Conservation (phyloP, 2,113 vertebrate species). For the Menura novaehollandiae region DNA sequence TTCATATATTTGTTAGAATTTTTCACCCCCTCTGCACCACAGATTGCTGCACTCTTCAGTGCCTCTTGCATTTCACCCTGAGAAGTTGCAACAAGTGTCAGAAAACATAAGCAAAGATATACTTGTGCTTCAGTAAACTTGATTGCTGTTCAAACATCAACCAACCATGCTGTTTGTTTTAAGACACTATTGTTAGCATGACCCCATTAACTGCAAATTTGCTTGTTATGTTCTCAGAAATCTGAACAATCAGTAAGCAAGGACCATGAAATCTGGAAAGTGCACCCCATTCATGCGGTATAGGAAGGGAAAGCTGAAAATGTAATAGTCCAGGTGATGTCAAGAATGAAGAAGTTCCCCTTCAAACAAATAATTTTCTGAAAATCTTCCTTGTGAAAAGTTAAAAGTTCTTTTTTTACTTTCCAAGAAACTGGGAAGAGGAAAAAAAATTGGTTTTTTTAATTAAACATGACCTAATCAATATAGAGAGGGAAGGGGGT, state of each 20-base stretch:
- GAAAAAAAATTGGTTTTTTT: not conserved
- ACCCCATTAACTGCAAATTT: slow-evolving; percentile 36
- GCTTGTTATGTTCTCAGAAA: slow-evolving; percentile 10
- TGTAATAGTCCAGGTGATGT: not conserved
- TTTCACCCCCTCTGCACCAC: not conserved
- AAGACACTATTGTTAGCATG: slow-evolving; percentile 1
- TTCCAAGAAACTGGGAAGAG: not conserved
- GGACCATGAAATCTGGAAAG: not conserved
- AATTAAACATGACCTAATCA: not conserved
- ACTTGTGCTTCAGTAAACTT: slow-evolving; percentile 10
- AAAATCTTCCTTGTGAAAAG: not conserved
- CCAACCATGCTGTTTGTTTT: not conserved
- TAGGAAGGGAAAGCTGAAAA: not conserved
- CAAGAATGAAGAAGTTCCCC: not conserved
- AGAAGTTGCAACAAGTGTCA: not conserved
- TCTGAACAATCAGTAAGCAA: not conserved
- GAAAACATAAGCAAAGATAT: not conserved
- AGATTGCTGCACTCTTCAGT: not conserved
- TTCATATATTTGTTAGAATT: not conserved
- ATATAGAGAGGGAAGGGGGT: not conserved
- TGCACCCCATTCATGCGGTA: rapidly evolving
- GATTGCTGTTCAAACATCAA: slow-evolving; percentile 34
- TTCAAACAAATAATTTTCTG: not conserved
- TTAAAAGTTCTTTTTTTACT: not conserved
- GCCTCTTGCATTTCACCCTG: not conserved